Conservation (phyloP, 2,113 vertebrate genomes). For the Psittacula cyanocephala region DNA sequence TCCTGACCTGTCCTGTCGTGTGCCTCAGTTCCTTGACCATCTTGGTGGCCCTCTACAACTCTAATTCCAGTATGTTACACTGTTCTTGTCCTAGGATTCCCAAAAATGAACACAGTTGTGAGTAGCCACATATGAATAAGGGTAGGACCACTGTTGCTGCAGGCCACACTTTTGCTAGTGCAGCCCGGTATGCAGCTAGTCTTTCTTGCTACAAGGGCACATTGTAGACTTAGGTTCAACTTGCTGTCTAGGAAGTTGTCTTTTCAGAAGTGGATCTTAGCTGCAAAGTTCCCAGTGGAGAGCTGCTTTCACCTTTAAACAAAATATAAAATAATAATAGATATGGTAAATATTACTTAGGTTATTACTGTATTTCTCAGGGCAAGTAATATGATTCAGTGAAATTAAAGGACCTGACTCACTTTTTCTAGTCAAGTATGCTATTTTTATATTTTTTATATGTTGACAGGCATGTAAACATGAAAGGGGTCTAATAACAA, state of each 20-base stretch:
- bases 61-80: not conserved
- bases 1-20: not conserved
- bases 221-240: not conserved
- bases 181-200: not conserved
- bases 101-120: not conserved
- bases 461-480: not conserved
- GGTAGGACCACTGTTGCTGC: not conserved
- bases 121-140: not conserved
- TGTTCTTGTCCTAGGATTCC: not conserved
- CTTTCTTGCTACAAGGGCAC: not conserved
- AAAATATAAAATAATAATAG: not conserved
- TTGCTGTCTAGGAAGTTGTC: not conserved
- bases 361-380: not conserved
- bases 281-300: not conserved
- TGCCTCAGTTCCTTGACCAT: not conserved
- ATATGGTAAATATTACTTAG: not conserved
- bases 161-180: not conserved
- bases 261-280: not conserved
- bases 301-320: not conserved
- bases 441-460: not conserved
- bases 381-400: not conserved
- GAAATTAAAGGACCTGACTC: not conserved
- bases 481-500: not conserved
- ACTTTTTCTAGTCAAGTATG: not conserved
- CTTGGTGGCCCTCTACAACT: not conserved